These are phyloP conservation scores for Dicaeum eximium DNA, from an alignment of 2,113 vertebrate species.

Conservation along the genomic window DNA sequence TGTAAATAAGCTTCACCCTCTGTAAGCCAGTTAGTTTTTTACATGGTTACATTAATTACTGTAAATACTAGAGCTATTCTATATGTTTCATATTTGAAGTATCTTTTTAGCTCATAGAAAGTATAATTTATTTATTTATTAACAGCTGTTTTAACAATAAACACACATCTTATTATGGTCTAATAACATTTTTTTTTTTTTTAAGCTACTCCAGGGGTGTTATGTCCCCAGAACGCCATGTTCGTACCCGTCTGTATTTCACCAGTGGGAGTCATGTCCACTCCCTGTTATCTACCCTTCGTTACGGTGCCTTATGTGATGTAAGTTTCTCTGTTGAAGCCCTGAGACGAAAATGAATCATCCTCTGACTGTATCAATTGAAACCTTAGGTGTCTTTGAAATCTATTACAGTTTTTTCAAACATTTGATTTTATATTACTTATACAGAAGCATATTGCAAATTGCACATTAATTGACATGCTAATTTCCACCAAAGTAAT, in stretches of 20 bases:
- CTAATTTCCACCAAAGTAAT: not conserved
- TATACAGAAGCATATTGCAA: not conserved
- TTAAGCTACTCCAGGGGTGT: conserved; percentile 88
- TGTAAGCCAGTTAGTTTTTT: conserved; percentile 73
- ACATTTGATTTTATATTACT: not conserved
- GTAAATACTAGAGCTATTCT: not conserved
- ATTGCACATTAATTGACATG: not conserved
- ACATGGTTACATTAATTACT: not conserved
- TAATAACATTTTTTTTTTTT: not conserved
- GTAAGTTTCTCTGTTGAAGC: conserved; percentile 67
- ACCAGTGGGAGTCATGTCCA: conserved; percentile 91
- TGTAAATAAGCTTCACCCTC: conserved; percentile 89
- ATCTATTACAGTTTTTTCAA: not conserved
- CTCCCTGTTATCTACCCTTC: conserved; percentile 84
- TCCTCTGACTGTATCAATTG: not conserved
- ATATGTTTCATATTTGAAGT: not conserved
- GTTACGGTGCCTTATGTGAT: conserved; percentile 86
- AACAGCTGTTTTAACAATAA: not conserved
- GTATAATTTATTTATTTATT: not conserved
- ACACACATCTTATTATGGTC: not conserved
- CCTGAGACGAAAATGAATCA: not conserved
- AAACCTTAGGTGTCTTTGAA: not conserved
- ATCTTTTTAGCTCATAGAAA: not conserved
- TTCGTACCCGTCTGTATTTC: conserved; percentile 87
- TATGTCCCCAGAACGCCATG: conserved; percentile 88